Base-by-base conservation (phyloP, 2,113 vertebrate species). In the Pyxicephalus adspersus region DNA sequence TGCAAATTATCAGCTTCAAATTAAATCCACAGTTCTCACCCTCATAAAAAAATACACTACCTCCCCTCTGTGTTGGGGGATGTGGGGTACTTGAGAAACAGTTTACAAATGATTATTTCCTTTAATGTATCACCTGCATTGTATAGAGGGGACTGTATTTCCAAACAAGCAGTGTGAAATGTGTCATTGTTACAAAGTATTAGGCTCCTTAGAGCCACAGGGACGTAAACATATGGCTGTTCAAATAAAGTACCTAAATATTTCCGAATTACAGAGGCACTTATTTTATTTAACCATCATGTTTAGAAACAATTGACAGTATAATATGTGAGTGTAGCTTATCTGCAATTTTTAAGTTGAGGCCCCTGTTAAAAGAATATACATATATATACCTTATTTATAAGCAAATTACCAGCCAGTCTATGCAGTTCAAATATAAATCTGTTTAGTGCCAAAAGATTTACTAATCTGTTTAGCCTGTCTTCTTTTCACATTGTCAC, bases 1-100 rank as follows among this genome's bases (percentile, higher is more conserved):
- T 94, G 94, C 95, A 97, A 96, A 98, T 98, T 95, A 98, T 96
- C 95, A 94, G 94, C 90, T 95, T 93, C 95, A 97, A 97, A 98
- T 98, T 96, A 98, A 97, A 95, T 93, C 92, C 91, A 92, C 91
- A 90, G 88, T 81, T 31, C 89, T 87, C 83, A 89, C 91, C 87
- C 91, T 84, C 86, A 88, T 88, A 92, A 90, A 90, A 83, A 89
- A 88, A 88, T n/a, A n/a, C 85, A 87, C 88, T 86, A 77, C 63
- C 76, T 31, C 76, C 23, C 70, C 45, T 83, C 55, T 82, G 61
- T 66, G 31, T 23, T 81, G 60, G 31, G 80, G 80, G 68, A 55
- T 74, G 50, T 34, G 13, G 70, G 80, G 61, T 71, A 17, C 23
- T 65, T 54, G 57, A 72, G 60, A 73, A 81, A 72, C 79, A 73